These are phyloP conservation scores for Heterotis niloticus DNA, from an alignment of 2,113 vertebrate genomes.

Conservation along the genomic window DNA sequence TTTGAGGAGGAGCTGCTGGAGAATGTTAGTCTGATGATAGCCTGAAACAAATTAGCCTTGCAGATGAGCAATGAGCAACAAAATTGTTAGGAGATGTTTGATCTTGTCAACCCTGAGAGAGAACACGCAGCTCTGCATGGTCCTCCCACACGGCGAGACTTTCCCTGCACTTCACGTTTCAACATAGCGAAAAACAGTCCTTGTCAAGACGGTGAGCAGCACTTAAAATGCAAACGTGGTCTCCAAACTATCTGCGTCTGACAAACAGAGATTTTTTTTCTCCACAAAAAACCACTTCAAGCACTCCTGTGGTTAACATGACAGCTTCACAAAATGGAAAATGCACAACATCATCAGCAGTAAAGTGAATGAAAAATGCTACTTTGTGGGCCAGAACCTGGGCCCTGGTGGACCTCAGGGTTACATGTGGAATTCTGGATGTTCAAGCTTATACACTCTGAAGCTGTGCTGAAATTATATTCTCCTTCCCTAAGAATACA, in stretches of 20 bases:
- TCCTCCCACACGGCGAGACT: background rate
- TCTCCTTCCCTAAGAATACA: background rate
- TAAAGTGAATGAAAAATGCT: too few relatives aligned
- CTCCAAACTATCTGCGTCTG: too few relatives aligned
- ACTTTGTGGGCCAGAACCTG: background rate
- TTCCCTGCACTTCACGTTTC: too few relatives aligned
- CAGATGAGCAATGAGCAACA: background rate
- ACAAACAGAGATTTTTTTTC: background rate
- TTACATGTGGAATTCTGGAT: background rate
- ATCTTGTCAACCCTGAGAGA: background rate
- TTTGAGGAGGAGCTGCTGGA: background rate
- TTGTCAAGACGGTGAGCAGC: too few relatives aligned
- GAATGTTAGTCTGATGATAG: background rate
- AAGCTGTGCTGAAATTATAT: background rate
- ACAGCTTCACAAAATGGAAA: background rate
- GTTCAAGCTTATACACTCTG: background rate
- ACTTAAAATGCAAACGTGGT: too few relatives aligned
- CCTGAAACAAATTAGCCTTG: background rate
- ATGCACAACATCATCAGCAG: background rate
- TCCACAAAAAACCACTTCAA: background rate
- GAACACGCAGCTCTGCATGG: background rate
- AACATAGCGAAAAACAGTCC: too few relatives aligned
- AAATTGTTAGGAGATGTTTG: background rate
- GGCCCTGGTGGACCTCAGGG: background rate
- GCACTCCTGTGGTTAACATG: background rate